Percentiles rank a stretch among this genome's conserved stretches.
Evolutionary conservation across 2,888 invertebrate genomes (phyloP).

Genomic region (Allacma fusca): DNA sequence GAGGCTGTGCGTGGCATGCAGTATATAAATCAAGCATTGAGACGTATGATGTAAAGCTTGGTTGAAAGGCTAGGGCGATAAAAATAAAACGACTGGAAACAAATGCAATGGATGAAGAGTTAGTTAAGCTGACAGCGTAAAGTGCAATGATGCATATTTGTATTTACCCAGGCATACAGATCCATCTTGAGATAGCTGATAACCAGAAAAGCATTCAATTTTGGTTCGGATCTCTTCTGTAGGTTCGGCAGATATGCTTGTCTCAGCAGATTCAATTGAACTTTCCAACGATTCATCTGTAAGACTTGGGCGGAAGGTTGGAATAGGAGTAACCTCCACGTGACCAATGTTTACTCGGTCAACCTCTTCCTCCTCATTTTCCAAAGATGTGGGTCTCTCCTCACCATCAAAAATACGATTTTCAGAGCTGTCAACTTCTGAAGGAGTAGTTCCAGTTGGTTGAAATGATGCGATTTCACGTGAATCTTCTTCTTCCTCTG

Average conservation of each 20-base stretch:
- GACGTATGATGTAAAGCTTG: slow-evolving; percentile 1
- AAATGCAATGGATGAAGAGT: slow-evolving; percentile 16
- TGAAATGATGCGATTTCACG: slow-evolving; percentile 18
- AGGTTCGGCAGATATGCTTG: neutral
- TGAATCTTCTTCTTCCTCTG: neutral
- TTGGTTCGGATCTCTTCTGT: slow-evolving; percentile 46
- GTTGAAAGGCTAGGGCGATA: neutral
- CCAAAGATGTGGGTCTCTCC: slow-evolving; percentile 6
- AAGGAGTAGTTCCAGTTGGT: slow-evolving; percentile 15
- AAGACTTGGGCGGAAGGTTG: neutral
- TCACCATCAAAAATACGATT: slow-evolving; percentile 35
- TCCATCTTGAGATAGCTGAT: slow-evolving; percentile 57
- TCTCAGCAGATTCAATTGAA: slow-evolving; percentile 30
- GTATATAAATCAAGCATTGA: slow-evolving; percentile 16
- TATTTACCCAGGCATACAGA: slow-evolving; percentile 57
- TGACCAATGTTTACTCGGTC: neutral
- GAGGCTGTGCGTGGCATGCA: neutral
- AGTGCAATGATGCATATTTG: slow-evolving; percentile 13
- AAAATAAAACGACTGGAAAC: slow-evolving; percentile 24
- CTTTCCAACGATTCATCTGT: slow-evolving; percentile 13
- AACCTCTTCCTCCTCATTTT: slow-evolving; percentile 22
- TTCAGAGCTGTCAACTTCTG: slow-evolving; percentile 36
- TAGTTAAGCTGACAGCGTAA: slow-evolving; percentile 17
- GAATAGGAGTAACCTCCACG: neutral
- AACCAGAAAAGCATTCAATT: slow-evolving; percentile 59